Conservation (phyloP, 2,888 invertebrate genomes). For the Cheilosia grossa region DNA sequence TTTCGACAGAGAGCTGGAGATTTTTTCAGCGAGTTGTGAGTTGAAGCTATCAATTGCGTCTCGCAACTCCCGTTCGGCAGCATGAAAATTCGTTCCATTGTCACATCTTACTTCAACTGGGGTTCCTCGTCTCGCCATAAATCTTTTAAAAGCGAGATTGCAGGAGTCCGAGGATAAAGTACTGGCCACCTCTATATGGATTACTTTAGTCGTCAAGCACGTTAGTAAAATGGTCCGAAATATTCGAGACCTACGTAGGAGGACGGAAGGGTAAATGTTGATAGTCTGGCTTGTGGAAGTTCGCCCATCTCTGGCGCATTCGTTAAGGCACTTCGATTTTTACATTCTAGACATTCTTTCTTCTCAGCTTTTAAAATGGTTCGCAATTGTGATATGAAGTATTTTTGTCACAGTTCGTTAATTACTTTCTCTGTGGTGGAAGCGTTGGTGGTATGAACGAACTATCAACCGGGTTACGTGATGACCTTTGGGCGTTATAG, state of each 20-base stretch:
- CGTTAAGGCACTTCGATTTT: not conserved
- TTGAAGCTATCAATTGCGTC: too few species aligned
- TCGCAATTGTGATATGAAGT: not conserved
- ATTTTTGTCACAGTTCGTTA: conserved; percentile 1
- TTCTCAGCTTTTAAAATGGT: not conserved
- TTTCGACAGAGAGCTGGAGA: too few species aligned
- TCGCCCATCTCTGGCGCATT: not conserved
- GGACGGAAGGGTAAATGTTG: not conserved
- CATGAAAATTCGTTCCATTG: too few species aligned
- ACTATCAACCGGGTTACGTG: too few species aligned
- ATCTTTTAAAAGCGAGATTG: too few species aligned
- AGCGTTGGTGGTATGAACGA: conserved; percentile 1
- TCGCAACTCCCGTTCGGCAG: too few species aligned
- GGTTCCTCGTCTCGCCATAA: too few species aligned
- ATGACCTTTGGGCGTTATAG: not conserved
- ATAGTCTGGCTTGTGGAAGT: not conserved
- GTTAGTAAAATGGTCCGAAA: not conserved
- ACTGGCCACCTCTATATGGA: too few species aligned
- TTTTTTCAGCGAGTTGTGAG: too few species aligned
- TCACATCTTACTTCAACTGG: too few species aligned
- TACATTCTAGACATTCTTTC: not conserved
- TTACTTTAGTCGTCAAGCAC: too few species aligned
- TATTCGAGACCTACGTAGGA: not conserved
- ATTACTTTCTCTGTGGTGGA: not conserved
- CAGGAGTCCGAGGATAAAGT: too few species aligned